Evolutionary conservation across 2,888 invertebrate genomes (phyloP).

Genomic region (Thyatira batis): DNA sequence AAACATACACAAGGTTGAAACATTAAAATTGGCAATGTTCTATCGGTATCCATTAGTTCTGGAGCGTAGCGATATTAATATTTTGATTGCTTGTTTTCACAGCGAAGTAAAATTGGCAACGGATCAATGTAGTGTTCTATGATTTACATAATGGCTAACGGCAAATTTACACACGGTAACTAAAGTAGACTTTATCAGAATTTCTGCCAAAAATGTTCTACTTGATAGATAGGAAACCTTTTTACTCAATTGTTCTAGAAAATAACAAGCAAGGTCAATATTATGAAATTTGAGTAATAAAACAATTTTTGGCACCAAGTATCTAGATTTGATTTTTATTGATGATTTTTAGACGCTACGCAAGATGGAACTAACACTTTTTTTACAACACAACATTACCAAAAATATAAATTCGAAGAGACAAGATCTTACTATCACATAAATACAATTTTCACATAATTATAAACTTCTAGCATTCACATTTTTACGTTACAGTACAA

Average conservation of each 20-base stretch:
- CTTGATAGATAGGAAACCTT: neutral
- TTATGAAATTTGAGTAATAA: no score
- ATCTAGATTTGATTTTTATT: no score
- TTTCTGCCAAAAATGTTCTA: neutral
- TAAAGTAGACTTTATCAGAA: neutral
- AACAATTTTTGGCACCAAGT: no score
- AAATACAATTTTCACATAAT: neutral
- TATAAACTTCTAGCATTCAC: no score
- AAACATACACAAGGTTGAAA: neutral
- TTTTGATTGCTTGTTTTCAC: slow-evolving; percentile 1
- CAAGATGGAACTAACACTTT: neutral
- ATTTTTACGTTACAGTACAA: no score
- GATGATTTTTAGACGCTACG: no score
- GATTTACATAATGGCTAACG: neutral
- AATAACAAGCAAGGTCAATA: no score
- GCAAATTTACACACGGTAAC: neutral
- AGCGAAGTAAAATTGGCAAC: neutral
- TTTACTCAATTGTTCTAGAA: neutral
- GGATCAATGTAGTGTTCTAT: neutral
- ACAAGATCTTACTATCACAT: neutral
- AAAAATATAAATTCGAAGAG: no score
- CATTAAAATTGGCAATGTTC: neutral
- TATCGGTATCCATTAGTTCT: neutral
- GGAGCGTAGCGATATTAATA: neutral
- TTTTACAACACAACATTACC: neutral